phyloP scores from a whole-genome alignment of 2,113 vertebrate species.

The Lampris incognitus region DNA sequence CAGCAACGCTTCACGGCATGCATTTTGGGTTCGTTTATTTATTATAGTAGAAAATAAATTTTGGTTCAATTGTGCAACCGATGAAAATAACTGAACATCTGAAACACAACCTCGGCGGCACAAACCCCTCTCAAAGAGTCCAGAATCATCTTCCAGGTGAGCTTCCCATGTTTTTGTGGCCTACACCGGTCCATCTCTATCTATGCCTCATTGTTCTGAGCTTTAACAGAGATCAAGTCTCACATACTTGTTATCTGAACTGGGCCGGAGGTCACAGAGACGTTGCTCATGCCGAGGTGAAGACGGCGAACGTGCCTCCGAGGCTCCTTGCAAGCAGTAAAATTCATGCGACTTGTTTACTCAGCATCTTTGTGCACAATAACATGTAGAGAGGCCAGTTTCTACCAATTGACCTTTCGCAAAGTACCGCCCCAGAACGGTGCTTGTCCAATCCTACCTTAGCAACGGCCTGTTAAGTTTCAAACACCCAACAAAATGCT shows the following conservation, averaged over 20 bases:
- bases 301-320: not conserved
- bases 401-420: too few species aligned
- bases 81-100: not conserved
- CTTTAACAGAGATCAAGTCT: slow-evolving; percentile 37
- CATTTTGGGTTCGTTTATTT: not conserved
- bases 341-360: too few species aligned
- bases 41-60: not conserved
- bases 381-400: too few species aligned
- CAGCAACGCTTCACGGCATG: not conserved
- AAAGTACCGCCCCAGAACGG: too few species aligned
- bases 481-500: too few species aligned
- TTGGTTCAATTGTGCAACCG: not conserved
- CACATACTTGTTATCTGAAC: slow-evolving; percentile 31
- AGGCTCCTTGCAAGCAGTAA: too few species aligned
- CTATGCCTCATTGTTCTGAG: slow-evolving; percentile 15
- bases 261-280: not conserved
- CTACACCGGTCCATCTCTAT: not conserved
- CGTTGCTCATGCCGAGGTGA: slow-evolving; percentile 10
- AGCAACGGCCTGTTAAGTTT: too few species aligned
- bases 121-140: not conserved
- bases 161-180: not conserved
- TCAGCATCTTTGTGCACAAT: too few species aligned
- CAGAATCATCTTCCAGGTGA: not conserved
- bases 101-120: not conserved
- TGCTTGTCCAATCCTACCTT: too few species aligned